Base-by-base conservation (phyloP, 2,797 vertebrate genomes). In the Sebastes hubbsi region DNA sequence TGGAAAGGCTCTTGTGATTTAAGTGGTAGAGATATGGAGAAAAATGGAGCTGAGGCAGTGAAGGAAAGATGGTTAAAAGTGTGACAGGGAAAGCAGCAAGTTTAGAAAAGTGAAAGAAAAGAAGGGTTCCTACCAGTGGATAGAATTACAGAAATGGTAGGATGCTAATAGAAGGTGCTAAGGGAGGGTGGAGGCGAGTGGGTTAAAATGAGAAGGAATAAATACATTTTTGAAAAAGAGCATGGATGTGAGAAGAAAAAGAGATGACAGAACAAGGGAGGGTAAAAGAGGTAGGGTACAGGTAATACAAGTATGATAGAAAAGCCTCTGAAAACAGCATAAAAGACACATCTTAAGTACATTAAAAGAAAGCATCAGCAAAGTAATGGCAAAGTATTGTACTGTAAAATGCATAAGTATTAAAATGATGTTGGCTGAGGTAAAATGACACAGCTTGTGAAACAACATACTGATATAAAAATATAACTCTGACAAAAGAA, bases 401-500 rank as follows among this genome's bases (percentile, higher is more conserved):
- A 46, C 32, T 8, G 3, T 18, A 29, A 9, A 22, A 9, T 59
- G 29, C 29, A 61, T 24, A 14, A 71, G 20, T 10, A 62, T 67
- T 67, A 36, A 10, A 27, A 49, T 38, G 2, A 69, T 49, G 55
- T 42, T 27, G n/a, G 42, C n/a, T 22, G 55, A 18, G 22, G 62
- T 6, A 75, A 42, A 42, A 25, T 64, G 3, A 36, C 18, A 59
- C 11, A 18, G 6, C 63, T 75, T 66, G 42, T 59, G 49, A 58
- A 74, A 52, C 38, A 60, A 67, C 52, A 46, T 38, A 36, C 13
- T 46, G 4, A 25, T 52, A 29, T 61, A 71, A 29, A 78, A 70
- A 66, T 56, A 76, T 54, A 64, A 75, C 59, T 13, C 34, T 63
- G 36, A 75, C 25, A 55, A 67, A 76, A 72, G 29, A 68, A 71